Percentiles rank a stretch among this genome's conserved stretches.
Conservation (phyloP, 2,113 vertebrate genomes). For the Corythoichthys haematopterus region DNA sequence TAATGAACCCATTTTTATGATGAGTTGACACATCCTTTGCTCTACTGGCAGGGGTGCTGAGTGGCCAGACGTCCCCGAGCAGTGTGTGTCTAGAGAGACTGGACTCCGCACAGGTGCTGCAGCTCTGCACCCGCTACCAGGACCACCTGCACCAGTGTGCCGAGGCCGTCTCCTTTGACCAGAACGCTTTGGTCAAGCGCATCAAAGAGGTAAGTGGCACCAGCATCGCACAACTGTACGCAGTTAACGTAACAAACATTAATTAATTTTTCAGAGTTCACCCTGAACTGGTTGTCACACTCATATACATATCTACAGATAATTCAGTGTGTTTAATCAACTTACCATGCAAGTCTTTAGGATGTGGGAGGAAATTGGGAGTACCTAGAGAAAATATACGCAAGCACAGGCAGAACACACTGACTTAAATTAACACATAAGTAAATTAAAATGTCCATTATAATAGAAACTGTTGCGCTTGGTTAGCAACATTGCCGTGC, state of each 20-base stretch:
- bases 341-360: too few species aligned
- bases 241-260: background rate
- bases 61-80: slow-evolving; percentile 87
- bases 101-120: slow-evolving; percentile 87
- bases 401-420: too few species aligned
- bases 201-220: slow-evolving; percentile 84
- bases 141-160: slow-evolving; percentile 95
- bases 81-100: slow-evolving; percentile 84
- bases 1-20: slow-evolving; percentile 8
- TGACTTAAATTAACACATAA: too few species aligned
- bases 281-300: too few species aligned
- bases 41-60: slow-evolving; percentile 79
- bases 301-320: too few species aligned
- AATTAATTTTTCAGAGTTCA: background rate
- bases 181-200: slow-evolving; percentile 93
- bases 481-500: background rate
- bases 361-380: too few species aligned
- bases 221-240: background rate
- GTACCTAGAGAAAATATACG: too few species aligned
- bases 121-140: slow-evolving; percentile 91
- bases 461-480: background rate
- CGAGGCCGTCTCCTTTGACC: slow-evolving; percentile 94
- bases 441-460: background rate
- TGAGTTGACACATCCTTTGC: background rate
- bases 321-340: too few species aligned